Evolutionary conservation across 2,797 vertebrate genomes (phyloP).

Genomic region (Anniella stebbinsi): DNA sequence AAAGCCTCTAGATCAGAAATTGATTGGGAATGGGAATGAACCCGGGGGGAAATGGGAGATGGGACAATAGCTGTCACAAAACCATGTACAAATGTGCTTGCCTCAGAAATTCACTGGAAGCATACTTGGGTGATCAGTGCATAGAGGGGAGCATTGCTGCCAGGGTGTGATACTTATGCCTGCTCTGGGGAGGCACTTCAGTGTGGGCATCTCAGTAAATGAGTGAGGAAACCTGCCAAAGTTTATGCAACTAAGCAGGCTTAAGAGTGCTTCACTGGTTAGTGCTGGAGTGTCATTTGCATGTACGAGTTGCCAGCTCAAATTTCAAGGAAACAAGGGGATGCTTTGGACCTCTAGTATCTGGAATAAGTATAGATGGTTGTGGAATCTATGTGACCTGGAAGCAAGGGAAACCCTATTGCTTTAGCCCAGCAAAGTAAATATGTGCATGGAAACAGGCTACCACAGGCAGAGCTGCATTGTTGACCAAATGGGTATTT

Average conservation of each 20-base stretch:
- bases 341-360: not conserved
- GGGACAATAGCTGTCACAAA: not conserved
- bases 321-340: not conserved
- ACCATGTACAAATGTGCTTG: not conserved
- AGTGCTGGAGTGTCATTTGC: too few species aligned
- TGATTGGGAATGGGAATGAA: not conserved
- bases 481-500: not conserved
- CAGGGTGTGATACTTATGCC: not conserved
- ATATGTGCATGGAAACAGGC: not conserved
- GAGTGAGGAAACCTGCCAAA: not conserved
- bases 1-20: constrained; percentile 25
- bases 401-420: not conserved
- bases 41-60: not conserved
- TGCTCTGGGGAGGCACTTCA: constrained; percentile 9
- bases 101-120: constrained; percentile 6
- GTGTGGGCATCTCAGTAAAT: not conserved
- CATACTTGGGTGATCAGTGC: not conserved
- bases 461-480: not conserved
- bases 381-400: not conserved
- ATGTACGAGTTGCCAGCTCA: not conserved
- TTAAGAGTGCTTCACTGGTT: not conserved
- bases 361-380: not conserved
- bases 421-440: not conserved
- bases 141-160: not conserved
- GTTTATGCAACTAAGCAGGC: not conserved